Evolutionary conservation across 92 coral and sea anemone genomes (phyloP).

Genomic region (Umimayanthus kanabou): DNA sequence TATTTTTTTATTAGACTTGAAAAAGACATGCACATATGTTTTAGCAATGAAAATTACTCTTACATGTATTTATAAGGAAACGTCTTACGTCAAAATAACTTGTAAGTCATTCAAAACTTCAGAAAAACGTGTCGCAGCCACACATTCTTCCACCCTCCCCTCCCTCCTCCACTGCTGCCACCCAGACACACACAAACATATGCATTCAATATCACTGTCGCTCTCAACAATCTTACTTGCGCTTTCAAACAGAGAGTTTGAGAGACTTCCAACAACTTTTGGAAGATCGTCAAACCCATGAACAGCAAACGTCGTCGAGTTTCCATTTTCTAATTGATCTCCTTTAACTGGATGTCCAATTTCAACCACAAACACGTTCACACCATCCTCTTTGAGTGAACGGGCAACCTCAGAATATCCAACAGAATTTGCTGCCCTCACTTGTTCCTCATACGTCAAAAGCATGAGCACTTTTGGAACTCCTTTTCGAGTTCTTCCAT

Average conservation of each 20-base stretch:
- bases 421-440: neutral
- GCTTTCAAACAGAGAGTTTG: neutral
- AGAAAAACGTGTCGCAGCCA: too few relatives aligned
- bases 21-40: too few relatives aligned
- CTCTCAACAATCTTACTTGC: neutral
- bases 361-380: neutral
- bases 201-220: neutral
- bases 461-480: slow-evolving; percentile 13
- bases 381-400: neutral
- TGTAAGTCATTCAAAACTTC: too few relatives aligned
- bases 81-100: too few relatives aligned
- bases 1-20: too few relatives aligned
- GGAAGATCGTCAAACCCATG: neutral
- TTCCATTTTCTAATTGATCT: neutral
- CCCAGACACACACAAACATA: neutral
- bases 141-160: neutral
- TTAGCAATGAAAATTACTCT: too few relatives aligned
- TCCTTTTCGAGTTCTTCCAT: neutral
- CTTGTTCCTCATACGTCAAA: neutral
- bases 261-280: slow-evolving; percentile 4
- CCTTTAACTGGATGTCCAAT: neutral
- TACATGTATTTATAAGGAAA: too few relatives aligned
- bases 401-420: neutral
- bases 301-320: neutral
- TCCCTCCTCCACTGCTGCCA: neutral